Conservation (phyloP, 2,888 invertebrate genomes). For the Pardosa pseudoannulata region DNA sequence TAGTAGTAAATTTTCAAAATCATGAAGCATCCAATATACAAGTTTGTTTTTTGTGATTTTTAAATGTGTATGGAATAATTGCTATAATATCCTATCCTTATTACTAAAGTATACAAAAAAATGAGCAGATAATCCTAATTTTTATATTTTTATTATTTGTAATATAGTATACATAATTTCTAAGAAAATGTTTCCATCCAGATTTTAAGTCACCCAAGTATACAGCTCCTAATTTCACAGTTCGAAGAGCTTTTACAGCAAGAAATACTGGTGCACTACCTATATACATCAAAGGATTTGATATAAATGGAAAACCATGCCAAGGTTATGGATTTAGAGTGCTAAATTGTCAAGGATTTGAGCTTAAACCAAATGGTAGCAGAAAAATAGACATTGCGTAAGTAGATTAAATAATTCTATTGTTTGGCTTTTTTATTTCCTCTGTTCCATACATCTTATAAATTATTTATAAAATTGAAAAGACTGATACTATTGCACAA, state of each 20-base stretch:
- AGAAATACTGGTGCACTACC: slow-evolving; percentile 93
- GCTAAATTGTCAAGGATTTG: slow-evolving; percentile 85
- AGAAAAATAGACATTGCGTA: slow-evolving; percentile 87
- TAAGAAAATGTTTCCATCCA: slow-evolving; percentile 30
- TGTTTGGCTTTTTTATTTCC: no score
- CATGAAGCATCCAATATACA: no score
- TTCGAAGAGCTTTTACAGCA: slow-evolving; percentile 88
- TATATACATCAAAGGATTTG: slow-evolving; percentile 85
- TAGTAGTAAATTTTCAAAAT: no score
- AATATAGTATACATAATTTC: not conserved
- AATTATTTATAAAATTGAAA: no score
- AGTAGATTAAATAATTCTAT: no score
- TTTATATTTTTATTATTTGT: not conserved
- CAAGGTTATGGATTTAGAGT: slow-evolving; percentile 89
- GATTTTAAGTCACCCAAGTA: slow-evolving; percentile 74
- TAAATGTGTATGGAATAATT: no score
- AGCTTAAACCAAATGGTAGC: slow-evolving; percentile 84
- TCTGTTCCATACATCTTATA: no score
- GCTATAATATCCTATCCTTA: no score
- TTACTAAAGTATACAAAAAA: no score
- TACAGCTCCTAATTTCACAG: slow-evolving; percentile 83
- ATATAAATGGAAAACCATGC: slow-evolving; percentile 83
- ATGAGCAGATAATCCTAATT: no score
- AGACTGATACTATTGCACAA: no score
- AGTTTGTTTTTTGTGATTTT: no score